A percentile compares a stretch with the other conserved stretches of the same genome.
Conservation (phyloP, 1,140 invertebrate genomes). For the Sitophilus oryzae region DNA sequence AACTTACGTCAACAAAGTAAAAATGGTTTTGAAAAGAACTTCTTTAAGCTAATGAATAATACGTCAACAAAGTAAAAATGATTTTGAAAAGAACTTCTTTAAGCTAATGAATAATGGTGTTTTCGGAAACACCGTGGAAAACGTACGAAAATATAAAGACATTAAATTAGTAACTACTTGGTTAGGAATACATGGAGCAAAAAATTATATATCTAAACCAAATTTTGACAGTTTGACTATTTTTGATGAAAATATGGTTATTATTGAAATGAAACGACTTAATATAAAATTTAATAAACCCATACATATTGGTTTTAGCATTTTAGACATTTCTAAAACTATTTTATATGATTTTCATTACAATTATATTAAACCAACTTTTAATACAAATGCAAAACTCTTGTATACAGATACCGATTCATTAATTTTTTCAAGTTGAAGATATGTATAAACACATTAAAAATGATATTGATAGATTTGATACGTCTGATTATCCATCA, state of each 20-base stretch:
- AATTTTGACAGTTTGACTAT: conserved; percentile 28
- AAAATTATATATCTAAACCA: conserved; percentile 24
- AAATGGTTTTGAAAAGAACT: conserved; percentile 45
- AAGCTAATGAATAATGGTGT: no score
- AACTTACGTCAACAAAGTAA: conserved; percentile 34
- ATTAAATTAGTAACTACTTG: no score
- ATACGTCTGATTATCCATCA: no score
- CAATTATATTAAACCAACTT: no score
- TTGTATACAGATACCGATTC: not conserved
- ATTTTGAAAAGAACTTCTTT: no score
- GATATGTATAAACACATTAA: conserved; percentile 3
- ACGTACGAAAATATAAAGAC: conserved; percentile 24
- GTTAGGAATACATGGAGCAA: conserved; percentile 22
- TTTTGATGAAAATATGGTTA: conserved; percentile 23
- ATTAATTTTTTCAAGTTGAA: not conserved
- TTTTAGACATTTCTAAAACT: no score
- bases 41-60: no score
- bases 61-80: no score
- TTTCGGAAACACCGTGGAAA: no score
- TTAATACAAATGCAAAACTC: no score
- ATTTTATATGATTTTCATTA: no score
- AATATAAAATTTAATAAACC: conserved; percentile 26
- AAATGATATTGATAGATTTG: conserved; percentile 5
- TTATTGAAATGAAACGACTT: conserved; percentile 27
- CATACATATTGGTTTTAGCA: conserved; percentile 25